Base-by-base conservation (phyloP, 2,797 vertebrate species). In the Rhabdomys pumilio region DNA sequence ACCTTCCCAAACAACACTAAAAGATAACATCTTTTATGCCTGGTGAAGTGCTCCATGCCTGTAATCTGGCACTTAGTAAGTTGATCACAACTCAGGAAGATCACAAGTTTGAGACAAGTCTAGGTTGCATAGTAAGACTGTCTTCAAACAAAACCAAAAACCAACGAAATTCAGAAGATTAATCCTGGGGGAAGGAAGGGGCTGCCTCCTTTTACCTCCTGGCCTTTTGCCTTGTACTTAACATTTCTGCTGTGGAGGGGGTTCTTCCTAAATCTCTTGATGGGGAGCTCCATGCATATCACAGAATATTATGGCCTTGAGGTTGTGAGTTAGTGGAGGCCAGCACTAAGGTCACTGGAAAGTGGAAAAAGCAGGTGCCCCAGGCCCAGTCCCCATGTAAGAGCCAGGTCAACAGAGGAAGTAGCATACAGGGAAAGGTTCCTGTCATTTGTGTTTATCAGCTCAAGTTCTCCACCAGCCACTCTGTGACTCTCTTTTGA, bases 211-310 rank as follows among this genome's bases (percentile, higher is more conserved):
- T 53, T 2, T 59, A 17, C 19, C 19, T 41, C 34, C 0, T 1
- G 0, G 5, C 3, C 67, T 7, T 38, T 34, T 17, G 26, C 5
- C 22, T 44, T 2, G 29, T n/a, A 8, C 44, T 29, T 61, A 19
- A 17, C 1, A 11, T 44, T 67, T 67, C 34, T 55, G 24, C 75
- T n/a, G 5, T 0, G 14, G 55, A 72, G 26, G 72, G 65, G 65
- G 1, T 44, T n/a, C 50, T 13, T 29, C 47, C 15, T 53, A 83
- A 47, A 38, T 20, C 3, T 7, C 50, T 50, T 50, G 10, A 50
- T 4, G 26, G 20, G 31, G 26, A 13, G 0, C 22, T 53, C 17
- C 3, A 1, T 3, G 72, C 44, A 13, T 44, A 4, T 9, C 76
- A 44, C 17, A 82, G 89, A 55, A 31, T 57, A 31, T 38, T 12